phyloP scores from a whole-genome alignment of 2,113 vertebrate genomes.

The Lipophrys pholis region DNA sequence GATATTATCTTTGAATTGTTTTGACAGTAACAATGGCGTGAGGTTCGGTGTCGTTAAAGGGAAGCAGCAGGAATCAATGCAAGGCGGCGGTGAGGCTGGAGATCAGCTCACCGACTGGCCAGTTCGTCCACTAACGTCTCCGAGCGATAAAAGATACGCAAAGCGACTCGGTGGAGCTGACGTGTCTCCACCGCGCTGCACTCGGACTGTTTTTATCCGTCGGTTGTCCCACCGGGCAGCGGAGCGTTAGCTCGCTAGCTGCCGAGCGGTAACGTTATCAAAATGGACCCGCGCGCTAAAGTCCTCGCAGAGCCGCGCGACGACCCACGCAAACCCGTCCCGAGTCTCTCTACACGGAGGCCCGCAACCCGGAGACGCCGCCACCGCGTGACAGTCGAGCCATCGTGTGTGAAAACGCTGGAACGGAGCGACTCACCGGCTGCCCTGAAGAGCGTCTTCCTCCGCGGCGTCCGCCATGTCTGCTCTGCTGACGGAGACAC shows the following conservation, averaged over 20 bases:
- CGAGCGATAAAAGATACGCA: rapidly evolving
- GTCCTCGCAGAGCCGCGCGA: not conserved
- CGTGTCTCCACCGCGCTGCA: no score
- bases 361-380: rapidly evolving
- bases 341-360: not conserved
- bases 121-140: not conserved
- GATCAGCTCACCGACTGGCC: constrained; percentile 32
- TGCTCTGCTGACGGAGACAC: constrained; percentile 78
- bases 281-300: not conserved
- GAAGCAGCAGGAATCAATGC: constrained; percentile 14
- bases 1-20: no score
- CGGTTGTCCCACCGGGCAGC: no score
- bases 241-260: constrained; percentile 35
- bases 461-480: constrained; percentile 84
- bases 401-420: not conserved
- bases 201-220: no score
- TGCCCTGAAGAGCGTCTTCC: constrained; percentile 76
- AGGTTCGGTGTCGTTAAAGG: not conserved
- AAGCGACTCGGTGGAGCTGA: no score
- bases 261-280: constrained; percentile 11
- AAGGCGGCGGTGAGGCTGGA: constrained; percentile 16
- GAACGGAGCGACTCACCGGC: constrained; percentile 77
- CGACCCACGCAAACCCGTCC: not conserved
- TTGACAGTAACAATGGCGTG: not conserved
- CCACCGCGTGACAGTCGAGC: not conserved